These are phyloP conservation scores for Eledona agricola DNA, from an alignment of 2,888 invertebrate species.

Conservation along the genomic window DNA sequence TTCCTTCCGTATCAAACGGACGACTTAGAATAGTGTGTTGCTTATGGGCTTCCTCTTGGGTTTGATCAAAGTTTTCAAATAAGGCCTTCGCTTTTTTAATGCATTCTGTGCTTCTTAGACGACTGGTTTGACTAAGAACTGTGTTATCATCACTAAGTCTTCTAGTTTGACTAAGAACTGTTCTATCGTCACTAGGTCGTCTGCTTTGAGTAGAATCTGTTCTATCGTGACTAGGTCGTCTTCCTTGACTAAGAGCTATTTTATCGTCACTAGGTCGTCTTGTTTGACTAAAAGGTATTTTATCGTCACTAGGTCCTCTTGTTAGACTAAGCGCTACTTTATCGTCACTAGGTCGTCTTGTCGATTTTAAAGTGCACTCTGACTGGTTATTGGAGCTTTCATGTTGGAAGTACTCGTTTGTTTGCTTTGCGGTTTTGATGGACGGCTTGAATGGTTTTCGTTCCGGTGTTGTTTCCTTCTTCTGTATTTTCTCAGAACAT, in stretches of 20 bases:
- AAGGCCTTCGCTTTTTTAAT: constrained; percentile 75
- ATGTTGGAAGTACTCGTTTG: constrained; percentile 25
- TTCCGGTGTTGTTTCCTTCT: constrained; percentile 6
- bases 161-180: no score
- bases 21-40: constrained; percentile 65
- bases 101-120: constrained; percentile 69
- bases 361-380: no score
- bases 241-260: no score
- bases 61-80: constrained; percentile 70
- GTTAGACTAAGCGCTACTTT: constrained; percentile 53
- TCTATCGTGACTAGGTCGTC: constrained; percentile 58
- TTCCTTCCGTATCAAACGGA: constrained; percentile 64
- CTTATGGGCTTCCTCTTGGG: constrained; percentile 52
- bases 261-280: constrained; percentile 63
- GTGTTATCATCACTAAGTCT: constrained; percentile 57
- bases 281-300: constrained; percentile 52
- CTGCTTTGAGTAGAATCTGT: not conserved
- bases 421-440: constrained; percentile 5
- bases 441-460: constrained; percentile 12
- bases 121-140: constrained; percentile 52
- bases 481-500: constrained; percentile 33
- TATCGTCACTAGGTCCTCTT: constrained; percentile 59
- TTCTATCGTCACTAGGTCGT: not conserved
- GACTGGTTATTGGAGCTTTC: not conserved
- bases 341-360: constrained; percentile 59